Percentiles rank a stretch among this genome's conserved stretches.
phyloP scores from a whole-genome alignment of 1,140 invertebrate species.

The Cataglyphis hispanica region DNA sequence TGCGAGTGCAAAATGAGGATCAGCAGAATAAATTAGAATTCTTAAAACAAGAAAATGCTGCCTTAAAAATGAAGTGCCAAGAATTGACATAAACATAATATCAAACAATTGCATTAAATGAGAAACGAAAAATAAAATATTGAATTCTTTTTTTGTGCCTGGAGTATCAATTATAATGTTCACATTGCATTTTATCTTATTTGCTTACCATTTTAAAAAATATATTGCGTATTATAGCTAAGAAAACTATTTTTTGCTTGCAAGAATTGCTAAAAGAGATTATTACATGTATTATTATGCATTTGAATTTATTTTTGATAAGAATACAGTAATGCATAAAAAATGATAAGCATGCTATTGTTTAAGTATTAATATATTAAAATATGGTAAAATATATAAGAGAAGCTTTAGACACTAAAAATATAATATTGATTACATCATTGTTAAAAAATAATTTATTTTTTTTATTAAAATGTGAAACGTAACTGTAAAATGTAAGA shows the following conservation, averaged over 20 bases:
- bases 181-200: constrained; percentile 18
- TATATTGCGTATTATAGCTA: not conserved
- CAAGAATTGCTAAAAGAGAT: constrained; percentile 8
- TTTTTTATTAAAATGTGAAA: constrained; percentile 42
- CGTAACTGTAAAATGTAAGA: not conserved
- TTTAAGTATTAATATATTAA: constrained; percentile 46
- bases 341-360: not conserved
- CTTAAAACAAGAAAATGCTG: constrained; percentile 80
- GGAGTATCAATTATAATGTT: not conserved
- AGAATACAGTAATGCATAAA: not conserved
- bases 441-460: constrained; percentile 58
- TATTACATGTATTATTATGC: constrained; percentile 12
- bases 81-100: constrained; percentile 70
- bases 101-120: not conserved
- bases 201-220: constrained; percentile 11
- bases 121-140: not conserved
- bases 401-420: constrained; percentile 5
- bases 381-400: not conserved
- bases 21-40: constrained; percentile 75
- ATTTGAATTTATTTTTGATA: constrained; percentile 10
- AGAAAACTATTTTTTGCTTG: not conserved
- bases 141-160: constrained; percentile 9
- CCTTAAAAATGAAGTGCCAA: constrained; percentile 79
- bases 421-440: not conserved
- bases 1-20: constrained; percentile 77